Evolutionary conservation across 2,113 vertebrate species (phyloP), one percentile per base, ranked within the genome.

Genomic region (Mesocricetus auratus): DNA sequence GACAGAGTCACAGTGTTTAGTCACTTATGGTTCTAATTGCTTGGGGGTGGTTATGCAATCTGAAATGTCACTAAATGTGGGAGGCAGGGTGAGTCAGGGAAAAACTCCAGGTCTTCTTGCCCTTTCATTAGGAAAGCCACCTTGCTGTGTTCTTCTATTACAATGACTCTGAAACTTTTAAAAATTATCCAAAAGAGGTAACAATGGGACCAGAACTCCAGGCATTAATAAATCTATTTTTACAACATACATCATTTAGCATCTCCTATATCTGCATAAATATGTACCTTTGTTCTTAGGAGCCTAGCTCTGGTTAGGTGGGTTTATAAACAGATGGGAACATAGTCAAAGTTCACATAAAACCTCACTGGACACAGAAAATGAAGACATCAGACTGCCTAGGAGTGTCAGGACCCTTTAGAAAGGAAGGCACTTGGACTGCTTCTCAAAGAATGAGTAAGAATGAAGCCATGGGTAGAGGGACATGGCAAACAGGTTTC

Each of bases 41-140:
- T 83, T 91, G 81, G 77, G 86, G 86, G 50, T 96, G 89, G 85
- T 78, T 86, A 73, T 78, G 73, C 47, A 92, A 31, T 92, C 58
- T 68, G 31, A 97, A 94, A 96, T 98, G 81, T 73, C 92, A 92
- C 8, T 47, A 75, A 91, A 74, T 0, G 21, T 95, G 83, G 94
- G 96, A 90, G 90, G 94, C 81, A 83, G 33, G 11, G 71, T 93
- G 95, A 97, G 77, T 97, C 95, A 96, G 64, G 21, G 58, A 7
- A 68, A 68, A 89, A n/a, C 77, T 92, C 62, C 33, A 39, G 69
- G 89, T 95, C 86, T 83, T 75, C 58, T 91, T 92, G 66, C 60
- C 66, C 75, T 94, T 88, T 86, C 39, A 4, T 90, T 90, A 90
- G 33, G 60, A 93, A 90, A 96, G 17, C 36, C 22, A 90, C 69